Conservation (phyloP, 1,140 invertebrate species). For the Brachionus angularis region DNA sequence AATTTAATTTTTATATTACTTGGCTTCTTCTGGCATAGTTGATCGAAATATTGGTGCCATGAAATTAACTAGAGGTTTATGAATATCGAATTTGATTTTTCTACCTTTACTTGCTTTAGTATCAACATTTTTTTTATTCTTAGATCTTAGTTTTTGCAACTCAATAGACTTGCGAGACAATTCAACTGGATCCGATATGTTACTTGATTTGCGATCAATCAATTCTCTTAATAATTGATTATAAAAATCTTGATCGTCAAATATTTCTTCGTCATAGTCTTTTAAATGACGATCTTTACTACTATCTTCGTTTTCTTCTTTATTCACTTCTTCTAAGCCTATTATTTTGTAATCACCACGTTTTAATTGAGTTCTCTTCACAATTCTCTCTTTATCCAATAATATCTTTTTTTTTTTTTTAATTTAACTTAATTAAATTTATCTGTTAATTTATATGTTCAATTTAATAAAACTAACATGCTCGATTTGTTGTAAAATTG, state of each 20-base stretch:
- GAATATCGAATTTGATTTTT: constrained; percentile 79
- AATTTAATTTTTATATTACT: neutral
- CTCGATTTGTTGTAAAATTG: constrained; percentile 78
- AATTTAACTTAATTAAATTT: neutral
- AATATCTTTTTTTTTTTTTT: constrained; percentile 65
- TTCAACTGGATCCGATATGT: constrained; percentile 68
- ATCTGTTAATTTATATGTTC: neutral
- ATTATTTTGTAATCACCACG: constrained; percentile 70
- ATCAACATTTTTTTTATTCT: constrained; percentile 81
- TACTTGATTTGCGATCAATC: constrained; percentile 80
- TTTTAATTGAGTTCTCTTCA: constrained; percentile 75
- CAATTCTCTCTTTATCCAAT: constrained; percentile 69
- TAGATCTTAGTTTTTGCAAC: constrained; percentile 75
- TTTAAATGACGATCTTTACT: constrained; percentile 55
- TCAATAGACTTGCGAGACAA: constrained; percentile 72
- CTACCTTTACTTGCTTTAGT: constrained; percentile 85
- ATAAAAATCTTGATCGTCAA: constrained; percentile 95
- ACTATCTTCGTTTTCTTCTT: constrained; percentile 45
- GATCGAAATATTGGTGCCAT: constrained; percentile 74
- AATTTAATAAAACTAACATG: constrained; percentile 58
- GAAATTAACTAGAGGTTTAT: constrained; percentile 84
- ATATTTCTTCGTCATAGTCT: constrained; percentile 77
- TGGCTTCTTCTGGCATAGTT: constrained; percentile 70
- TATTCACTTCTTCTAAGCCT: constrained; percentile 59
- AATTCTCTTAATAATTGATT: constrained; percentile 83